Base-by-base conservation (phyloP, 2,797 vertebrate species). In the Cryptoblepharus egeriae region DNA sequence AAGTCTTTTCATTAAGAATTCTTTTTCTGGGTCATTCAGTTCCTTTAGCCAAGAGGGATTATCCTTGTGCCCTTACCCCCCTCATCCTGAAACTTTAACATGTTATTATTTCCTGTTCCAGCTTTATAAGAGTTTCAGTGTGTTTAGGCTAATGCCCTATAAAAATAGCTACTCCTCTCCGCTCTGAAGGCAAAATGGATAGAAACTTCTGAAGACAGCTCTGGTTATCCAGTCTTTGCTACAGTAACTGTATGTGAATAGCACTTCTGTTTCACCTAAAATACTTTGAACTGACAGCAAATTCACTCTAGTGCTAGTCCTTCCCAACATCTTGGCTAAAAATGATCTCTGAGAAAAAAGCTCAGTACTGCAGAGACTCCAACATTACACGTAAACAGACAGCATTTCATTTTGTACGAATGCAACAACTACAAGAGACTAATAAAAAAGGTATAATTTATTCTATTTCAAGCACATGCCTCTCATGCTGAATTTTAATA, bases 31-130 rank as follows among this genome's bases (percentile, higher is more conserved):
- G 80, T 22, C 64, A 74, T 22, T 83, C 52, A 45, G 28, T 64
- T 72, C 52, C 10, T 73, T 83, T 73, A 67, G 52, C 69, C 69
- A 73, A 37, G 57, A 45, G 58, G 70, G 70, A 83, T 73, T 67
- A 73, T 45, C 70, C 58, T 39, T 37, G 32, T 45, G n/a, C 32
- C 18, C n/a, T 73, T 73, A 65, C 45, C 37, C 60, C 52, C 37
- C 45, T 67, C 10, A 10, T 39, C 32, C 2, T 58, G 22, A n/a
- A 15, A 73, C 52, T 64, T 78, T 70, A 82, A 71, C 12, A 30
- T 82, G 60, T 77, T 77, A 42, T 83, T 83, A 42, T 83, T 83
- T 83, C 49, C 75, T 45, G n/a, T 9, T 60, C 60, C 60, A 73
- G 69, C 57, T 77, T 65, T 67, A n/a, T 6, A n/a, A 78, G n/a